Conservation (phyloP, 2,888 invertebrate species). For the Sialis lutaria region DNA sequence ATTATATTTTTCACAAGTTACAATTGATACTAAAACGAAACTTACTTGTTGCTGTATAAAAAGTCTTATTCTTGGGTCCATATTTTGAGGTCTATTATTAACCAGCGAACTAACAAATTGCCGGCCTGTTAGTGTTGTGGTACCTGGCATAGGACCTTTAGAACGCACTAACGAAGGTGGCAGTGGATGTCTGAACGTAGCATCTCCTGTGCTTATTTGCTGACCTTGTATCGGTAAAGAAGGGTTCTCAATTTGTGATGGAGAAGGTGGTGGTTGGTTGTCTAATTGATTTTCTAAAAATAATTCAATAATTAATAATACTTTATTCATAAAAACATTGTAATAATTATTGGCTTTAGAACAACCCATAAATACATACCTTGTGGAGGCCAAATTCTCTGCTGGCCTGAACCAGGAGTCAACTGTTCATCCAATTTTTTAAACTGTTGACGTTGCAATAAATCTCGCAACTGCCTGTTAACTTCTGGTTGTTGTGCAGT, state of each 20-base stretch:
- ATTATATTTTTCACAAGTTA: not conserved
- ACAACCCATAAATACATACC: slow-evolving; percentile 5
- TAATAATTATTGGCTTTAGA: no score
- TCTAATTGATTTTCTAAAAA: slow-evolving; percentile 11
- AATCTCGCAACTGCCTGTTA: slow-evolving; percentile 61
- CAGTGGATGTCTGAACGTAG: slow-evolving; percentile 51
- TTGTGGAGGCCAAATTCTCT: slow-evolving; percentile 36
- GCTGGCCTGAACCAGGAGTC: slow-evolving; percentile 21
- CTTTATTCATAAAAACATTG: not conserved
- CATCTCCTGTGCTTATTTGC: slow-evolving; percentile 22
- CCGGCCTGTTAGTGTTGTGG: slow-evolving; percentile 8
- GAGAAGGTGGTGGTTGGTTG: slow-evolving; percentile 15
- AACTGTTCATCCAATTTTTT: slow-evolving; percentile 33
- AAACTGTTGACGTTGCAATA: slow-evolving; percentile 55
- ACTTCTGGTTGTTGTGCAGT: slow-evolving; percentile 34
- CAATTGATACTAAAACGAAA: not conserved
- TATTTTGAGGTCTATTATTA: slow-evolving; percentile 28
- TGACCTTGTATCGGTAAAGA: slow-evolving; percentile 10
- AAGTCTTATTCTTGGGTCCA: slow-evolving; percentile 33
- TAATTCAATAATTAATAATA: not conserved
- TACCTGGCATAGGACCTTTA: slow-evolving; percentile 24
- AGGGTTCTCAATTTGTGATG: slow-evolving; percentile 13
- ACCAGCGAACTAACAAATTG: slow-evolving; percentile 17
- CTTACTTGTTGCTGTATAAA: slow-evolving; percentile 28
- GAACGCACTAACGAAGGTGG: slow-evolving; percentile 38